Conservation (phyloP, 2,888 invertebrate species). For the Melitaea athalia region DNA sequence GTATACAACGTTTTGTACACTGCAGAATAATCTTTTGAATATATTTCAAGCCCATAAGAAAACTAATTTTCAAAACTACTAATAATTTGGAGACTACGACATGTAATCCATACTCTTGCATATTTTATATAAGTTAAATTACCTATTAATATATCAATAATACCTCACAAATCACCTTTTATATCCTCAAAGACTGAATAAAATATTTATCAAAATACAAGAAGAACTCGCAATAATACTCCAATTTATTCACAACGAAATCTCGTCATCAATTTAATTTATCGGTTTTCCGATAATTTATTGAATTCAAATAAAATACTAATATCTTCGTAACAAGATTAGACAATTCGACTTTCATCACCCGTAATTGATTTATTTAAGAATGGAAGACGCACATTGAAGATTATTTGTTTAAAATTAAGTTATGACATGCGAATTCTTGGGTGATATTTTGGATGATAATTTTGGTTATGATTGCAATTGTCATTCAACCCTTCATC, state of each 20-base stretch:
- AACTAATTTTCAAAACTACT: too few species aligned
- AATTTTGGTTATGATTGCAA: background rate
- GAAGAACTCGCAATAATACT: background rate
- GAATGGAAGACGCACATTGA: background rate
- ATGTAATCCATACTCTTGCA: too few species aligned
- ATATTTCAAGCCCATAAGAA: too few species aligned
- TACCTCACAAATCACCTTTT: background rate
- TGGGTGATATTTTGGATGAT: background rate
- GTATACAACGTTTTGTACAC: too few species aligned
- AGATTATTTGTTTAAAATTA: too few species aligned
- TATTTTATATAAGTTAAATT: too few species aligned
- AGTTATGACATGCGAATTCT: background rate
- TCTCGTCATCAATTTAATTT: slow-evolving; percentile 5
- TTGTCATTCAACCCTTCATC: too few species aligned
- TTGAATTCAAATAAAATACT: slow-evolving; percentile 12
- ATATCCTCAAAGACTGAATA: background rate
- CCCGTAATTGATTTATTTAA: slow-evolving; percentile 2
- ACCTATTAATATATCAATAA: background rate
- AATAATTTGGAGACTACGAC: too few species aligned
- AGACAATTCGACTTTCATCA: slow-evolving; percentile 6
- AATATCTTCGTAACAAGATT: slow-evolving; percentile 5
- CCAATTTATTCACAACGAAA: slow-evolving; percentile 1
- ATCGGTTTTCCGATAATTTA: slow-evolving; percentile 1
- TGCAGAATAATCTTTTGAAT: too few species aligned
- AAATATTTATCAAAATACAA: slow-evolving; percentile 3